Percentiles rank a stretch among this genome's conserved stretches.
Evolutionary conservation across 1,140 invertebrate species (phyloP).

Genomic region (Drosophila gunungcola): DNA sequence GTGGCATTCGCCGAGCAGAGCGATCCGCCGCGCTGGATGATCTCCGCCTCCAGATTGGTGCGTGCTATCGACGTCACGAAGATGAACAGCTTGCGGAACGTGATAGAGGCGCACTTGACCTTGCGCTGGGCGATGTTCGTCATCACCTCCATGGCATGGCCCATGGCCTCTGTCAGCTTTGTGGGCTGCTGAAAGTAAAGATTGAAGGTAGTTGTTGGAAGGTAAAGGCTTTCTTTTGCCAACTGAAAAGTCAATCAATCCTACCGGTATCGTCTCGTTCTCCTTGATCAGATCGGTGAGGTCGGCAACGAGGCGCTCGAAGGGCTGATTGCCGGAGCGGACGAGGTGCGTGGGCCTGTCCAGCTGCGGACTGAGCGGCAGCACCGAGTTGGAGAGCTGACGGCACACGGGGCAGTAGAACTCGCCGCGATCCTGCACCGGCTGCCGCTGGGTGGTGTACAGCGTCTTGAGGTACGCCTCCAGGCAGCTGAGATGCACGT

Average conservation of each 20-base stretch:
- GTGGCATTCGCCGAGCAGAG: slow-evolving; percentile 87
- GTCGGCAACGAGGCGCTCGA: slow-evolving; percentile 87
- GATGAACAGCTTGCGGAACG: slow-evolving; percentile 91
- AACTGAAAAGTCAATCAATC: slow-evolving; percentile 36
- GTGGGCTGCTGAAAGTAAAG: slow-evolving; percentile 85
- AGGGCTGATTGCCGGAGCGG: slow-evolving; percentile 86
- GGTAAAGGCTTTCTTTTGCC: no score
- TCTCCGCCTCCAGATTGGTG: slow-evolving; percentile 96
- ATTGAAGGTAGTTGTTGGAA: not conserved
- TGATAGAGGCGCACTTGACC: slow-evolving; percentile 85
- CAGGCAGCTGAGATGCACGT: slow-evolving; percentile 96
- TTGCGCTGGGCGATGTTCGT: slow-evolving; percentile 88
- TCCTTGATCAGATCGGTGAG: slow-evolving; percentile 89
- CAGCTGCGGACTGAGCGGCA: slow-evolving; percentile 93
- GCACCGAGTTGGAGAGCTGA: slow-evolving; percentile 95
- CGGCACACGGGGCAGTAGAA: slow-evolving; percentile 97
- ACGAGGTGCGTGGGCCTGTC: slow-evolving; percentile 89
- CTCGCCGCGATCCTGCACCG: slow-evolving; percentile 93
- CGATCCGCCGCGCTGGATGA: slow-evolving; percentile 93
- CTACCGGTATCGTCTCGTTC: slow-evolving; percentile 88
- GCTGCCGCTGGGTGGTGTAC: slow-evolving; percentile 90
- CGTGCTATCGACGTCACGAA: slow-evolving; percentile 96
- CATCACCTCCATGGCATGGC: slow-evolving; percentile 97
- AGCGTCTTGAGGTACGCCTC: slow-evolving; percentile 94
- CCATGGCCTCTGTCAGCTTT: slow-evolving; percentile 91